Evolutionary conservation across 2,888 invertebrate species (phyloP).

Genomic region (Asteroscopus sphinx): DNA sequence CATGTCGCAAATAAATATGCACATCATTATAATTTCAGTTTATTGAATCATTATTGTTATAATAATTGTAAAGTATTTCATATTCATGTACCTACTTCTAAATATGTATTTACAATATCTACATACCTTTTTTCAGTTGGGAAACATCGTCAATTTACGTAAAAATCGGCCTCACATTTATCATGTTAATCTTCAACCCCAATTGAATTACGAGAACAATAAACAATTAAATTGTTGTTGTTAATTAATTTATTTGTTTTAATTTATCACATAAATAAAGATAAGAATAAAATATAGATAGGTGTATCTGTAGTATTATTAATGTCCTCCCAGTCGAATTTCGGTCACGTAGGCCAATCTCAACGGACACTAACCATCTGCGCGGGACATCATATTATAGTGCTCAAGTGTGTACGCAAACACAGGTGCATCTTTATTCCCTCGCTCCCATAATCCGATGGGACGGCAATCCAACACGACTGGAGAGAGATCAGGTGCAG

Average conservation of each 20-base stretch:
- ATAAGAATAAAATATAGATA: conserved; percentile 40
- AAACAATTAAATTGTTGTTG: conserved; percentile 33
- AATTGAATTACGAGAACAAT: conserved; percentile 22
- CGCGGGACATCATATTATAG: too few relatives aligned
- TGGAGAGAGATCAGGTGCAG: too few relatives aligned
- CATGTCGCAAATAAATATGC: conserved; percentile 18
- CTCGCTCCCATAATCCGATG: too few relatives aligned
- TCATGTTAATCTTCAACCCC: conserved; percentile 20
- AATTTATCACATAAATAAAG: conserved; percentile 41
- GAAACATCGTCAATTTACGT: conserved; percentile 8
- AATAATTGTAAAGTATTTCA: conserved; percentile 1
- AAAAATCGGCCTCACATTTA: conserved; percentile 13
- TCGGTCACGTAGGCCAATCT: too few relatives aligned
- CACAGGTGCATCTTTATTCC: too few relatives aligned
- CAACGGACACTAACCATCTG: too few relatives aligned
- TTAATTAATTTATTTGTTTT: too few relatives aligned
- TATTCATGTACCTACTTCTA: too few relatives aligned
- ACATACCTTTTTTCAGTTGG: neutral
- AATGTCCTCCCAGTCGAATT: too few relatives aligned
- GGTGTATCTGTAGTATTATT: conserved; percentile 14
- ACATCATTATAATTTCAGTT: conserved; percentile 6
- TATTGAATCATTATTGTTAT: conserved; percentile 6
- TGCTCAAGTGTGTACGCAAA: too few relatives aligned
- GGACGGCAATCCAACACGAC: too few relatives aligned
- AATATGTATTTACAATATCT: neutral